Conservation (phyloP, 1,140 invertebrate genomes). For the Leucophenga varia region DNA sequence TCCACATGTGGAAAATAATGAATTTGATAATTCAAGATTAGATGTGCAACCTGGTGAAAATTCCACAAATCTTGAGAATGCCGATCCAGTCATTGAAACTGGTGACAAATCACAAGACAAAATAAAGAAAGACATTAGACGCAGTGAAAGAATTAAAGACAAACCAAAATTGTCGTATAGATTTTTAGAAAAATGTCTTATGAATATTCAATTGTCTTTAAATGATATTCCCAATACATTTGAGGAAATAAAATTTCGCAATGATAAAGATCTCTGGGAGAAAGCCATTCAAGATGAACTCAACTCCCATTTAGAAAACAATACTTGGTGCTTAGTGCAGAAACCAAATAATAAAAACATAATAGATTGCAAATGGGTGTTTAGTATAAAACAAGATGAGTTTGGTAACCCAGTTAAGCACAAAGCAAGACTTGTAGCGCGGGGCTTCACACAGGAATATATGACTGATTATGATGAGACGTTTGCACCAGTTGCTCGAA, state of each 20-base stretch:
- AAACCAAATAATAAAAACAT: conserved; percentile 52
- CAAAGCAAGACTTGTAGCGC: conserved; percentile 56
- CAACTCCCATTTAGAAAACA: conserved; percentile 41
- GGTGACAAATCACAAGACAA: conserved; percentile 7
- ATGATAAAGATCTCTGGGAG: conserved; percentile 40
- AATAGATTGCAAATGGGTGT: conserved; percentile 50
- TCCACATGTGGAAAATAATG: conserved; percentile 3
- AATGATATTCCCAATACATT: conserved; percentile 26
- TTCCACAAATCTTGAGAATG: conserved; percentile 11
- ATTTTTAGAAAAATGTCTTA: conserved; percentile 18
- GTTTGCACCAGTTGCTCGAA: conserved; percentile 3
- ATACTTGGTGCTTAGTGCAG: conserved; percentile 52
- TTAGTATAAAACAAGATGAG: conserved; percentile 44
- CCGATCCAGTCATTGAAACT: conserved; percentile 13
- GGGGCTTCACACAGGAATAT: conserved; percentile 52
- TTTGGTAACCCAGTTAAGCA: conserved; percentile 41
- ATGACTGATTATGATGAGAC: conserved; percentile 28
- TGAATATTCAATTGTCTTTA: conserved; percentile 26
- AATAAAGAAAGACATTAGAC: conserved; percentile 16
- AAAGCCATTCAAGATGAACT: conserved; percentile 50
- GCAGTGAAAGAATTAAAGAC: conserved; percentile 35
- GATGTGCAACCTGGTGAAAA: conserved; percentile 11
- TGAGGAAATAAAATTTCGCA: conserved; percentile 36
- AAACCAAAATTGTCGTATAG: conserved; percentile 29
- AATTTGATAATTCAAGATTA: conserved; percentile 9